These are phyloP conservation scores for Rhogogaster chlorosoma DNA, from an alignment of 2,888 invertebrate species.

Conservation along the genomic window DNA sequence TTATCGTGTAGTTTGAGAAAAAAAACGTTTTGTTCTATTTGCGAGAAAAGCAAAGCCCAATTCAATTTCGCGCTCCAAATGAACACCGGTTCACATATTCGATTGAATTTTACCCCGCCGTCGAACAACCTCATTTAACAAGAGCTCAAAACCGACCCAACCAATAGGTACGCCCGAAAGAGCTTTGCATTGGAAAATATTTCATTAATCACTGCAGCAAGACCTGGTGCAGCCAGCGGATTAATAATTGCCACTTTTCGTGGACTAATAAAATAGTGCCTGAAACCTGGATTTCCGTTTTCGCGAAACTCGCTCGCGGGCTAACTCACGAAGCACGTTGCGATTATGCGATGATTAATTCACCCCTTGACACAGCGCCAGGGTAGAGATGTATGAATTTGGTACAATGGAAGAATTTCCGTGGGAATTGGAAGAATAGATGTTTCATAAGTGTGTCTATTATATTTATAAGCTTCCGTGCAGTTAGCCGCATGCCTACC, in stretches of 20 bases:
- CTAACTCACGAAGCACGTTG: background rate
- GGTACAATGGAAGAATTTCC: background rate
- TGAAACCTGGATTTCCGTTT: background rate
- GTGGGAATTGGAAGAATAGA: background rate
- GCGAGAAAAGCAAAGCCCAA: background rate
- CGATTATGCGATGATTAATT: background rate
- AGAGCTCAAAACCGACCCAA: background rate
- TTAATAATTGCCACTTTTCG: background rate
- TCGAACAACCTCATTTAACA: background rate
- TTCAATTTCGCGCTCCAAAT: constrained; percentile 8
- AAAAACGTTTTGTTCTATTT: background rate
- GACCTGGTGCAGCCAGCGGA: background rate
- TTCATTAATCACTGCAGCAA: background rate
- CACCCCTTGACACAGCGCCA: background rate
- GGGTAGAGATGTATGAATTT: background rate
- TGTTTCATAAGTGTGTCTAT: background rate
- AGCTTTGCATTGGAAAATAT: background rate
- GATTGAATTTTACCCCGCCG: background rate
- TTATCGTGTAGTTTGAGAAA: background rate
- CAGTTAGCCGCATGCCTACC: background rate
- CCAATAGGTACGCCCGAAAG: background rate
- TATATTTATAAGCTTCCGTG: background rate
- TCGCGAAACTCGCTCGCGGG: background rate
- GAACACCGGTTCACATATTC: background rate
- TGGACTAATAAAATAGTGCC: background rate